A percentile compares a stretch with the other conserved stretches of the same genome.
These are phyloP conservation scores for Drosophila kokeensis DNA, from an alignment of 2,888 invertebrate genomes.

Conservation along the genomic window DNA sequence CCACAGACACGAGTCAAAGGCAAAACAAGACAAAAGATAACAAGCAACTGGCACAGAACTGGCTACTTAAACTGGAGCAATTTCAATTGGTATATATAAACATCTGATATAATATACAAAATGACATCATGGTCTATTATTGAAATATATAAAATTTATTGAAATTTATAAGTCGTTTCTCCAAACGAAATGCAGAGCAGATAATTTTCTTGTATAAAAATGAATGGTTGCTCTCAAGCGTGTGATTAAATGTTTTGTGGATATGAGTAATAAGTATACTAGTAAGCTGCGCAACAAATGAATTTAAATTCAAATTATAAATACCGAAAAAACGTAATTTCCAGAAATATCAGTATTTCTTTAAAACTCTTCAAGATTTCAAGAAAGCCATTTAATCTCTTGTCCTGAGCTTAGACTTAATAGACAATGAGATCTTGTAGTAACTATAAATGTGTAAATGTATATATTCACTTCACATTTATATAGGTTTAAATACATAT, in stretches of 20 bases:
- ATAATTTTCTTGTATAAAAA: neutral
- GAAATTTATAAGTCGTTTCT: slow-evolving; percentile 1
- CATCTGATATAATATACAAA: slow-evolving; percentile 41
- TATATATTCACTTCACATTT: neutral
- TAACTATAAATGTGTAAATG: slow-evolving; percentile 17
- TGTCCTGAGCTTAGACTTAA: slow-evolving; percentile 2
- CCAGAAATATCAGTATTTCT: neutral
- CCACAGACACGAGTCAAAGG: slow-evolving; percentile 45
- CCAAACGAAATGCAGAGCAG: neutral
- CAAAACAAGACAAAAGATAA: slow-evolving; percentile 20
- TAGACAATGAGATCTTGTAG: slow-evolving; percentile 2
- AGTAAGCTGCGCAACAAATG: neutral
- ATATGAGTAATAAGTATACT: neutral
- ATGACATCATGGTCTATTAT: slow-evolving; percentile 9
- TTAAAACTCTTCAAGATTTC: neutral
- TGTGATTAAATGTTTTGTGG: neutral
- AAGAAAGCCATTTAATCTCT: neutral
- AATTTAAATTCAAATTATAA: neutral
- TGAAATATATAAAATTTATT: slow-evolving; percentile 4
- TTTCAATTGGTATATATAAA: slow-evolving; percentile 3
- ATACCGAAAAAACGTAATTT: neutral
- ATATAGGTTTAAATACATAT: neutral
- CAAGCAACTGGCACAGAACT: slow-evolving; percentile 6
- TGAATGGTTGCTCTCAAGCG: neutral
- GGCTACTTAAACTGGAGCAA: slow-evolving; percentile 53